Percentiles rank a stretch among this genome's conserved stretches.
Conservation (phyloP, 2,797 vertebrate species). For the Aotus griseimembra region DNA sequence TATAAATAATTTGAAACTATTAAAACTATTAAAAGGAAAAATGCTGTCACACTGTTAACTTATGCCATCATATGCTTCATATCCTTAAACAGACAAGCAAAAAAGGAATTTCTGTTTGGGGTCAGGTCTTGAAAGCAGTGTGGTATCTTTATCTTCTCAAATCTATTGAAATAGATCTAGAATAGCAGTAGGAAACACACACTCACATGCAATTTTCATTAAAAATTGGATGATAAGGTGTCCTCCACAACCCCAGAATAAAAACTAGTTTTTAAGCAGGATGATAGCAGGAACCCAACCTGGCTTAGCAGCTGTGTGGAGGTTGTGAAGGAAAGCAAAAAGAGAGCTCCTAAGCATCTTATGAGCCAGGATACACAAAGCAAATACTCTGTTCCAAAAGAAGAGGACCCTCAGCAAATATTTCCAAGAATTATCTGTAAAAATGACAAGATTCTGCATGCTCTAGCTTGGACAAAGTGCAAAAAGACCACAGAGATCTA, state of each 20-base stretch:
- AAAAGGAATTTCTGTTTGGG: not conserved
- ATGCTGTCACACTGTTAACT: not conserved
- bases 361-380: not conserved
- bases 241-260: not conserved
- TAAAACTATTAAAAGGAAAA: constrained; percentile 28
- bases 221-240: not conserved
- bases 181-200: not conserved
- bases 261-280: not conserved
- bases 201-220: not conserved
- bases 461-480: not conserved
- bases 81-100: not conserved
- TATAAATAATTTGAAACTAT: not conserved
- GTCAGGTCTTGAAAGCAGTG: not conserved
- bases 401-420: not conserved
- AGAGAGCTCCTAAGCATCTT: not conserved
- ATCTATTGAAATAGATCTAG: not conserved
- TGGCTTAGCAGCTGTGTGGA: not conserved
- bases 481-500: not conserved
- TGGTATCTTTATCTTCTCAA: not conserved
- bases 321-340: not conserved
- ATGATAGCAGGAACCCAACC: not conserved
- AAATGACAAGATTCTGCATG: not conserved
- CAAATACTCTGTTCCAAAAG: not conserved
- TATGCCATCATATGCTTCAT: not conserved
- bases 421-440: not conserved